Conservation (phyloP, 2,113 vertebrate genomes). For the Prunella fulvescens region DNA sequence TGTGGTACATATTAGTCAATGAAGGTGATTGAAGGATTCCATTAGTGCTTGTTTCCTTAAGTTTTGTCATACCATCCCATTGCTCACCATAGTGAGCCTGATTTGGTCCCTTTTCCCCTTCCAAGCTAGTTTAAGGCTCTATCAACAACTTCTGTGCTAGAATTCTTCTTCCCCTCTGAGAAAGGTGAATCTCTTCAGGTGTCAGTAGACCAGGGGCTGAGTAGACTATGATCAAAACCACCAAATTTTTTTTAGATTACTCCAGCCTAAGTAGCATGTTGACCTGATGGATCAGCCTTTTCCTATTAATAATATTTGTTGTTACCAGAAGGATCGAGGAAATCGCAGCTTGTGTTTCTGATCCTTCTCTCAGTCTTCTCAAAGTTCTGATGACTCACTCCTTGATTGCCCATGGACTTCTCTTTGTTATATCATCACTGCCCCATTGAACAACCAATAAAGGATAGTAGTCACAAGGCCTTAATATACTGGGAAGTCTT, state of each 20-base stretch:
- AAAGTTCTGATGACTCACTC: background rate
- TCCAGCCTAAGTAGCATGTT: background rate
- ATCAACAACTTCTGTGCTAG: background rate
- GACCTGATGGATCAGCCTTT: background rate
- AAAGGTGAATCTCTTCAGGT: background rate
- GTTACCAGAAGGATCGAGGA: background rate
- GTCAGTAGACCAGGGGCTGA: background rate
- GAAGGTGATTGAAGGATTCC: background rate
- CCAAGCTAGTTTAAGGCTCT: background rate
- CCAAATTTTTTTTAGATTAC: background rate
- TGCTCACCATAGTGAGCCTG: rapidly evolving
- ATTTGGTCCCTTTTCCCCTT: background rate
- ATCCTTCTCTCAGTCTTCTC: background rate
- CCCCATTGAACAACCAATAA: background rate
- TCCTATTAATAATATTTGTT: background rate
- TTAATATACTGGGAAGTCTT: background rate
- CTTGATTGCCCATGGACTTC: background rate
- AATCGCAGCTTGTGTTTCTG: background rate
- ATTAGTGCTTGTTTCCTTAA: background rate
- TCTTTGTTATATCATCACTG: background rate
- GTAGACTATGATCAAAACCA: background rate
- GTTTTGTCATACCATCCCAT: background rate
- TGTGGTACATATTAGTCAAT: background rate
- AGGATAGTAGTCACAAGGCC: background rate
- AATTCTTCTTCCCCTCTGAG: background rate